Percentiles rank a stretch among this genome's conserved stretches.
These are phyloP conservation scores for Seriola dumerili DNA, from an alignment of 2,113 vertebrate genomes.

Conservation along the genomic window DNA sequence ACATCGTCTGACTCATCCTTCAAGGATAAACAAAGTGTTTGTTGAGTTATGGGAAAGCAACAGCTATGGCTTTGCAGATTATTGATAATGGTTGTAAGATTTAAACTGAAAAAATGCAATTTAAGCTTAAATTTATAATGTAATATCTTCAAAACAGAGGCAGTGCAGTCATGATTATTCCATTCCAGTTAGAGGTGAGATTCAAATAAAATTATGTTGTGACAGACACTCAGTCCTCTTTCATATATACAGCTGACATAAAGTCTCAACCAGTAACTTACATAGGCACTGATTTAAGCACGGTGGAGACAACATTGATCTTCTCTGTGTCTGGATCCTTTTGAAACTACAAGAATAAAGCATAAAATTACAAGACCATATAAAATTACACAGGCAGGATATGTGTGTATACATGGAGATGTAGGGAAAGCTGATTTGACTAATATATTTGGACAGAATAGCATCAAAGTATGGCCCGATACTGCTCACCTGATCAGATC, in stretches of 20 bases:
- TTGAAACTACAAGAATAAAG: conserved; percentile 73
- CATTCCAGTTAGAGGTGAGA: background rate
- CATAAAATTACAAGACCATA: background rate
- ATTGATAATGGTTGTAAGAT: background rate
- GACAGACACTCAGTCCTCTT: background rate
- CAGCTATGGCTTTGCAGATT: background rate
- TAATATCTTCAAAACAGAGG: background rate
- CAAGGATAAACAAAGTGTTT: conserved; percentile 71
- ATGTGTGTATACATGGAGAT: background rate
- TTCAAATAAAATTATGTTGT: background rate
- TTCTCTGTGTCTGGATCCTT: conserved; percentile 79
- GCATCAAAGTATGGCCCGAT: background rate
- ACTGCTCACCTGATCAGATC: conserved; percentile 90
- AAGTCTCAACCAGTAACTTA: conserved; percentile 64
- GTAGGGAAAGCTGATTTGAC: background rate
- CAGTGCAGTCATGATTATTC: background rate
- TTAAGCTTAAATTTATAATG: background rate
- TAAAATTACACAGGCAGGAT: background rate
- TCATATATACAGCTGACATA: background rate
- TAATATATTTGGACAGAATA: background rate
- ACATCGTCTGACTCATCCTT: conserved; percentile 84
- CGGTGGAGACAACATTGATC: conserved; percentile 80
- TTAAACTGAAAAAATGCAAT: background rate
- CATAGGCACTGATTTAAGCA: conserved; percentile 80
- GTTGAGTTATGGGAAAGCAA: background rate